Percentiles rank a stretch among this genome's conserved stretches.
Evolutionary conservation across 64 coral and sea anemone species (phyloP).

Genomic region (Platygyra sinensis): DNA sequence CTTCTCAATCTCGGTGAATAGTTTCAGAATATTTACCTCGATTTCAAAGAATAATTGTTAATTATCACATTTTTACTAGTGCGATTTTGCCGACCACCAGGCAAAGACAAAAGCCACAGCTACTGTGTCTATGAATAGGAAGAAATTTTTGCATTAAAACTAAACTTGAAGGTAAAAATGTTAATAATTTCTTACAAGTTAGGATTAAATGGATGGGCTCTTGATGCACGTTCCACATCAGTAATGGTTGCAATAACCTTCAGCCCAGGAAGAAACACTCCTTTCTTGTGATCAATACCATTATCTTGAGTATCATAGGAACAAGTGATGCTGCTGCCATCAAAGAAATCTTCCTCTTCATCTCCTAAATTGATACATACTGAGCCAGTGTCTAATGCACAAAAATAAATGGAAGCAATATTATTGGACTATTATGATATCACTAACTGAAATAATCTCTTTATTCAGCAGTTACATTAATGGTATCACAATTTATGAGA

Average conservation of each 20-base stretch:
- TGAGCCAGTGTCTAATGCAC: slow-evolving; percentile 13
- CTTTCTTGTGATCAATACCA: slow-evolving; percentile 4
- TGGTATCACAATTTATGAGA: too few species aligned
- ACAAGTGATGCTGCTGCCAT: background rate
- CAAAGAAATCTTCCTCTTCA: background rate
- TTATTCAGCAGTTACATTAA: background rate
- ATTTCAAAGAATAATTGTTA: too few species aligned
- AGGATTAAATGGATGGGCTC: slow-evolving; percentile 90
- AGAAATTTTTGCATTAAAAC: too few species aligned
- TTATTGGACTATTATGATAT: background rate
- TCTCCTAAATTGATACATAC: slow-evolving; percentile 2
- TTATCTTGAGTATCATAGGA: too few species aligned
- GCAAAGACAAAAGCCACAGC: too few species aligned
- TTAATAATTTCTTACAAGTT: slow-evolving; percentile 66
- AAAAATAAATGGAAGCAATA: background rate
- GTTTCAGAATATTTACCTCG: too few species aligned
- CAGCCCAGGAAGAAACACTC: slow-evolving; percentile 69
- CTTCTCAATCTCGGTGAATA: too few species aligned
- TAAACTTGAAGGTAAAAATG: too few species aligned
- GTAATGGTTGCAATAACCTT: slow-evolving; percentile 70
- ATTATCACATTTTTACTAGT: too few species aligned
- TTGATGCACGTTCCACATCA: slow-evolving; percentile 82
- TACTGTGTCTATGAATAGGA: too few species aligned
- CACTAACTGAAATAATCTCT: background rate
- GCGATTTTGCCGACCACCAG: too few species aligned